These are phyloP conservation scores for Idris sp. DNA, from an alignment of 1,140 invertebrate species.

Conservation along the genomic window DNA sequence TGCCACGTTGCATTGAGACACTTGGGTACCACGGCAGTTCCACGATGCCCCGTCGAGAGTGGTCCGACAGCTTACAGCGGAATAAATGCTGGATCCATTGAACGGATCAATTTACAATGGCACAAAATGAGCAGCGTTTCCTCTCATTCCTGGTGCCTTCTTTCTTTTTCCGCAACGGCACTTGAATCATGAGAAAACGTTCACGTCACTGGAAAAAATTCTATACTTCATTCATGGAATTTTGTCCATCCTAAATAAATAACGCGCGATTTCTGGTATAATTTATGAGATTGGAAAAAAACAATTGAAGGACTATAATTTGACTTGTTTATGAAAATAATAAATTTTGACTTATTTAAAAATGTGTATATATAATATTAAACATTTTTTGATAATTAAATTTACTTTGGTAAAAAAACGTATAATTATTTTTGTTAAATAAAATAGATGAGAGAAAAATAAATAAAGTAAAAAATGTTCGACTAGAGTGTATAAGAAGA, in stretches of 20 bases:
- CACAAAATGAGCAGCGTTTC: conserved; percentile 66
- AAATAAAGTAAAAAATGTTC: no score
- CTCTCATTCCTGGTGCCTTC: conserved; percentile 49
- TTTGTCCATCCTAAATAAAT: conserved; percentile 29
- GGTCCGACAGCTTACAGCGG: conserved; percentile 52
- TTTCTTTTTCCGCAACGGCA: conserved; percentile 59
- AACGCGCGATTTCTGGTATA: not conserved
- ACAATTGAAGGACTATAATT: no score
- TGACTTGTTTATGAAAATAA: no score
- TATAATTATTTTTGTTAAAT: no score
- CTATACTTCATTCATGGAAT: conserved; percentile 48
- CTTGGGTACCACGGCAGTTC: conserved; percentile 58
- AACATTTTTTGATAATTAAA: no score
- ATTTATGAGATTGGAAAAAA: conserved; percentile 21
- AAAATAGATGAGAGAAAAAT: no score
- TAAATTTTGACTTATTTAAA: no score
- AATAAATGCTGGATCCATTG: conserved; percentile 62
- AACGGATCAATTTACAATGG: conserved; percentile 65
- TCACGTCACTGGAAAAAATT: conserved; percentile 36
- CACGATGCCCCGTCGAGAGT: conserved; percentile 59
- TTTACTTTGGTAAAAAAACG: no score
- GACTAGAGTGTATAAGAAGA: conserved; percentile 2
- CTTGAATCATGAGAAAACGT: conserved; percentile 54
- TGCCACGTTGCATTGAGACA: conserved; percentile 59
- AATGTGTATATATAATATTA: no score